These are phyloP conservation scores for Heliconius hortense DNA, from an alignment of 2,888 invertebrate genomes.

Conservation along the genomic window DNA sequence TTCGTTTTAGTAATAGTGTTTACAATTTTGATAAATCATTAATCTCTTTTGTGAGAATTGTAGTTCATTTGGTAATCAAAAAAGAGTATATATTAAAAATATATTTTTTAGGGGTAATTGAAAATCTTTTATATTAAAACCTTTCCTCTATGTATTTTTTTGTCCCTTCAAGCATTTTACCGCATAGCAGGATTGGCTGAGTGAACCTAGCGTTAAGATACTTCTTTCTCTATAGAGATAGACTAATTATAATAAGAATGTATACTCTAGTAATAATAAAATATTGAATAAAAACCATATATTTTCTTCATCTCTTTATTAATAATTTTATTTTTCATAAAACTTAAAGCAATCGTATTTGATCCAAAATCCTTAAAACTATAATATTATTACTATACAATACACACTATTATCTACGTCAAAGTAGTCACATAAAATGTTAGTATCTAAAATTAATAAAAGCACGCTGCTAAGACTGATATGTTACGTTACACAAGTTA, in stretches of 20 bases:
- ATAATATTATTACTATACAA: constrained; percentile 33
- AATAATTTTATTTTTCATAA: constrained; percentile 51
- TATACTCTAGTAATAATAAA: background rate
- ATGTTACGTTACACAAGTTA: constrained; percentile 32
- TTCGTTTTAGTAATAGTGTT: too few relatives aligned
- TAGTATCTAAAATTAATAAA: constrained; percentile 28
- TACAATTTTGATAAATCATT: too few relatives aligned
- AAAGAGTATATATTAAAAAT: too few relatives aligned
- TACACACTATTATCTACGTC: constrained; percentile 25
- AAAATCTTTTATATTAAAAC: too few relatives aligned
- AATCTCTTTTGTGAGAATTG: too few relatives aligned
- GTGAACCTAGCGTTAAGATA: too few relatives aligned
- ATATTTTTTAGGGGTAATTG: too few relatives aligned
- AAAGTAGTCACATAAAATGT: constrained; percentile 27
- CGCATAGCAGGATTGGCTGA: too few relatives aligned
- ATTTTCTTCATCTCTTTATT: constrained; percentile 50
- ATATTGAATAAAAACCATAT: background rate
- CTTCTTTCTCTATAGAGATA: background rate
- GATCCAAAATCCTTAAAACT: constrained; percentile 59
- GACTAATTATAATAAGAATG: background rate
- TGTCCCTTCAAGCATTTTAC: too few relatives aligned
- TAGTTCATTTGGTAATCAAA: too few relatives aligned
- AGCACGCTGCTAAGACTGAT: constrained; percentile 34
- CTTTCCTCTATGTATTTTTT: too few relatives aligned
- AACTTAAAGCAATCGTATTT: constrained; percentile 58